Evolutionary conservation across 2,797 vertebrate genomes (phyloP).

Genomic region (Pipistrellus kuhlii): DNA sequence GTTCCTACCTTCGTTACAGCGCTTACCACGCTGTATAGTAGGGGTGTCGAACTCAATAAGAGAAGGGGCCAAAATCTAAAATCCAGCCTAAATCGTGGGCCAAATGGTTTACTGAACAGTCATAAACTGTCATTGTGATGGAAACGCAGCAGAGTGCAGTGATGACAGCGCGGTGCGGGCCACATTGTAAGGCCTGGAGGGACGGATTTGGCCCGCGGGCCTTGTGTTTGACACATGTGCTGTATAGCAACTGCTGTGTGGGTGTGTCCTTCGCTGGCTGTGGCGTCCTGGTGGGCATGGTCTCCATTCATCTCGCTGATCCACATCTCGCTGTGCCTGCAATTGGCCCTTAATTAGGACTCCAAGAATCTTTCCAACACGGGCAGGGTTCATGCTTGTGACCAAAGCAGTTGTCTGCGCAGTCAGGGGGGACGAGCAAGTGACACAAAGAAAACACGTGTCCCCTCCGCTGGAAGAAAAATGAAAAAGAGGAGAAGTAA

Average conservation of each 20-base stretch:
- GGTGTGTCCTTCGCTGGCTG: background rate
- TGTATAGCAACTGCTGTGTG: fast-evolving
- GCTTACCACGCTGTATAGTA: fast-evolving
- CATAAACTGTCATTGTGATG: too few relatives aligned
- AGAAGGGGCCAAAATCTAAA: too few relatives aligned
- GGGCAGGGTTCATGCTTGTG: background rate
- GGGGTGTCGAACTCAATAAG: too few relatives aligned
- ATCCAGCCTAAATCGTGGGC: too few relatives aligned
- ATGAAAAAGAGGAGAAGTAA: background rate
- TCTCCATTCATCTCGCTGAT: background rate
- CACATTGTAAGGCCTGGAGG: too few relatives aligned
- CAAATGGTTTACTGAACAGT: too few relatives aligned
- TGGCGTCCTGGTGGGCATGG: background rate
- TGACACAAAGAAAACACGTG: background rate
- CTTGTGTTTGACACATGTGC: too few relatives aligned
- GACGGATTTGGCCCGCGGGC: too few relatives aligned
- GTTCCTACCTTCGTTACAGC: fast-evolving
- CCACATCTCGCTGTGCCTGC: background rate
- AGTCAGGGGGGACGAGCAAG: background rate
- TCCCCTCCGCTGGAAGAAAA: background rate
- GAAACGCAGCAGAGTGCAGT: too few relatives aligned
- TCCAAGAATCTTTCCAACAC: background rate
- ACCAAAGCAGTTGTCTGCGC: background rate
- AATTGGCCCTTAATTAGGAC: background rate
- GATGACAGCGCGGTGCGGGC: too few relatives aligned